Conservation (phyloP, 2,113 vertebrate species). For the Pteruthius melanotis region DNA sequence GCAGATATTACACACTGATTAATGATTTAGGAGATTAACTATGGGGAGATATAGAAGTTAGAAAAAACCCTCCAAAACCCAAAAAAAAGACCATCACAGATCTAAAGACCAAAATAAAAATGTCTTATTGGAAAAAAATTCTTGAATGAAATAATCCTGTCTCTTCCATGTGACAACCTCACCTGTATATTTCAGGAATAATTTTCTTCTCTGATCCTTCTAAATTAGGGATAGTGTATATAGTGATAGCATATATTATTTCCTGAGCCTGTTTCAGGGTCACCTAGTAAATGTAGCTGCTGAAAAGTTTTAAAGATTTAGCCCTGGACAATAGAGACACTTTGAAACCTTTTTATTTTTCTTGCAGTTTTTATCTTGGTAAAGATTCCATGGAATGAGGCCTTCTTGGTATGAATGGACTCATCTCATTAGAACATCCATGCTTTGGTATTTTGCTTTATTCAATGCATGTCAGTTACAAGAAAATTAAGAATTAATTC, state of each 20-base stretch:
- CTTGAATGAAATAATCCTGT: background rate
- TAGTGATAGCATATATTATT: background rate
- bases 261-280: background rate
- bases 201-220: background rate
- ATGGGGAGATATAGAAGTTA: background rate
- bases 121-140: background rate
- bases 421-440: background rate
- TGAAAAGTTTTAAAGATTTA: background rate
- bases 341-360: background rate
- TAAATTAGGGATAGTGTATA: background rate
- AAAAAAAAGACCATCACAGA: background rate
- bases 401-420: background rate
- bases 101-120: background rate
- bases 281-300: background rate
- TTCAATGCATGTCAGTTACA: background rate
- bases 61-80: background rate
- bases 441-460: background rate
- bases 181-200: background rate
- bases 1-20: background rate
- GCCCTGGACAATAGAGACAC: background rate
- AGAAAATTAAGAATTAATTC: background rate
- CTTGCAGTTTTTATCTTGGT: background rate
- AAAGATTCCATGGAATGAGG: background rate
- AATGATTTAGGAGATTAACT: background rate
- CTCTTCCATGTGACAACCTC: accelerated